A percentile compares a stretch with the other conserved stretches of the same genome.
These are phyloP conservation scores for Metacarcinus magister DNA, from an alignment of 2,888 invertebrate genomes.

Conservation along the genomic window DNA sequence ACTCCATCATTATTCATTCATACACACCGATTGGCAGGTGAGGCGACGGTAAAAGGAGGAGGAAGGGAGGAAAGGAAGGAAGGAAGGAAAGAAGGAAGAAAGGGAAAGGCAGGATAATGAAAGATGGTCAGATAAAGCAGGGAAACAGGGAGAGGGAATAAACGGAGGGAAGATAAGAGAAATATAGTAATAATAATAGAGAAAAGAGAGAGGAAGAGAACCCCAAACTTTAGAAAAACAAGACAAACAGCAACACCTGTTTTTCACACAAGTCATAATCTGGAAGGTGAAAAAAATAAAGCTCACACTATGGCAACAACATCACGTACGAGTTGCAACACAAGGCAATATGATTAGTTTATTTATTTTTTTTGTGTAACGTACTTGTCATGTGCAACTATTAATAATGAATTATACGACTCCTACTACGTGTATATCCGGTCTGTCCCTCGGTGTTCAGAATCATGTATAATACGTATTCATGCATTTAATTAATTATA, in stretches of 20 bases:
- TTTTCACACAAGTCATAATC: background rate
- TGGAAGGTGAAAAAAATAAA: background rate
- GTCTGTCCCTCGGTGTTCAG: background rate
- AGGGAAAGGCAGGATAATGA: no score
- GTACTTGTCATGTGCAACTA: background rate
- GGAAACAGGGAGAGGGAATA: background rate
- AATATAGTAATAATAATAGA: background rate
- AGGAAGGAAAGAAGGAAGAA: background rate
- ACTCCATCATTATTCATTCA: background rate
- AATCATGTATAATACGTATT: background rate
- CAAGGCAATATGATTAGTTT: background rate
- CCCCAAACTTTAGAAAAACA: background rate
- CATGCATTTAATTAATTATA: conserved; percentile 8
- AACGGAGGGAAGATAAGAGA: background rate
- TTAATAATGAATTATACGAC: background rate
- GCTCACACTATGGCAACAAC: background rate
- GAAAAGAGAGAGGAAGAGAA: background rate
- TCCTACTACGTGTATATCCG: conserved; percentile 6
- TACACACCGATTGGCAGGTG: background rate
- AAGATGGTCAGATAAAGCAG: no score
- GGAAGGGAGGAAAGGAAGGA: no score
- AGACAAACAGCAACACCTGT: background rate
- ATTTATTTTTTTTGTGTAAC: no score
- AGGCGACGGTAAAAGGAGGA: background rate
- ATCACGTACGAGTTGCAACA: background rate